Evolutionary conservation across 2,797 vertebrate species (phyloP).

Genomic region (Argyrosomus regius): DNA sequence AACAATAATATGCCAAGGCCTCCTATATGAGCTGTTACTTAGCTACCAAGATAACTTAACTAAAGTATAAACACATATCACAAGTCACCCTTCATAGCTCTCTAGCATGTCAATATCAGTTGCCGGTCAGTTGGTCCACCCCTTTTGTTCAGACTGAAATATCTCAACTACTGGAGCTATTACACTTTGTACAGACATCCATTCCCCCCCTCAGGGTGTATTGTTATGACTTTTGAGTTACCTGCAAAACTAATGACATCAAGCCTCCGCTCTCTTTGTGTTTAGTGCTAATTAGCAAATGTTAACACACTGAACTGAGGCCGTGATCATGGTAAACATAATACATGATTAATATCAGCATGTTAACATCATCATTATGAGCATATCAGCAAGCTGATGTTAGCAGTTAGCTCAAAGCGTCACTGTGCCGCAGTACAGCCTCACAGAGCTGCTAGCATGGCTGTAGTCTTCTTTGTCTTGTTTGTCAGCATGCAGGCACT

Average conservation of each 20-base stretch:
- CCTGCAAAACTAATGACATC: not conserved
- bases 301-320: not conserved
- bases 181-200: not conserved
- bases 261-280: not conserved
- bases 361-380: not conserved
- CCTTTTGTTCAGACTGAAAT: not conserved
- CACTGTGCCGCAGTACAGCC: not conserved
- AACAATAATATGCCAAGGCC: conserved; percentile 1
- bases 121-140: not conserved
- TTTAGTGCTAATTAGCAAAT: not conserved
- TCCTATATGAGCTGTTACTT: conserved; percentile 36
- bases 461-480: not conserved
- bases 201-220: not conserved
- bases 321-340: not conserved
- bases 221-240: not conserved
- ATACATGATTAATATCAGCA: not conserved
- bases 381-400: not conserved
- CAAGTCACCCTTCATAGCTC: too few species aligned
- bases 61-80: conserved; percentile 6
- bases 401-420: not conserved
- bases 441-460: not conserved
- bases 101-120: not conserved
- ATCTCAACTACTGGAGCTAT: not conserved
- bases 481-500: not conserved
- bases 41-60: conserved; percentile 27